These are phyloP conservation scores for Megaleporinus macrocephalus DNA, from an alignment of 2,113 vertebrate genomes.

Conservation along the genomic window DNA sequence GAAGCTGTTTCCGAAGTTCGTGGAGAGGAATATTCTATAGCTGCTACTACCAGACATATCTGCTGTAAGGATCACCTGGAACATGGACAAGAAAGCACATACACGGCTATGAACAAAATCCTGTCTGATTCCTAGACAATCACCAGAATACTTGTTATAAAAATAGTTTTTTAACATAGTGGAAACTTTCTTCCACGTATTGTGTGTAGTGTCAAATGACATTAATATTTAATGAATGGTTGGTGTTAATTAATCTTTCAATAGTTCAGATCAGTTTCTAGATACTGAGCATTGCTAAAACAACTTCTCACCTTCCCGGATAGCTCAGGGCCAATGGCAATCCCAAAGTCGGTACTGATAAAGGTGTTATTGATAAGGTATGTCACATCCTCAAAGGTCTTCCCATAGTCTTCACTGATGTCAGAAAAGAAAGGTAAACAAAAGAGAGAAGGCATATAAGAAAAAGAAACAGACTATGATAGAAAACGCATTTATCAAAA, in stretches of 20 bases:
- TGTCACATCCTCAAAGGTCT: slow-evolving; percentile 88
- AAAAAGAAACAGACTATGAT: slow-evolving; percentile 27
- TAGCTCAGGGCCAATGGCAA: slow-evolving; percentile 87
- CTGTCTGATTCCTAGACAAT: not conserved
- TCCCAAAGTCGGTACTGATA: slow-evolving; percentile 90
- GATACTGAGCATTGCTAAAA: not conserved
- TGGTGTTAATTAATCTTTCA: slow-evolving; percentile 7
- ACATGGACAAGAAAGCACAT: slow-evolving; percentile 23
- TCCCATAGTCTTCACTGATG: slow-evolving; percentile 89
- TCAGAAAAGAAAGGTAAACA: slow-evolving; percentile 22
- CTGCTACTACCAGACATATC: slow-evolving; percentile 81
- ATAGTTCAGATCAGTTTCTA: slow-evolving; percentile 20
- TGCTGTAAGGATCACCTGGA: slow-evolving; percentile 88
- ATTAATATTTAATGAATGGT: slow-evolving; percentile 28
- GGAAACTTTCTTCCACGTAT: not conserved
- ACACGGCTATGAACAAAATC: not conserved
- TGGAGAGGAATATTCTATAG: slow-evolving; percentile 85
- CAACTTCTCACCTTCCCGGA: slow-evolving; percentile 85
- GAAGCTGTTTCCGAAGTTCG: slow-evolving; percentile 85
- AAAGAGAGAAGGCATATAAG: not conserved
- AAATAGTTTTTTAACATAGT: not conserved
- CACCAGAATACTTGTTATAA: not conserved
- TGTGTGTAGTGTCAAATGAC: slow-evolving; percentile 11
- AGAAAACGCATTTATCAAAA: not conserved
- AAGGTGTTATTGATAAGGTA: slow-evolving; percentile 89